phyloP scores from a whole-genome alignment of 2,113 vertebrate genomes.

The Atrichornis clamosus region DNA sequence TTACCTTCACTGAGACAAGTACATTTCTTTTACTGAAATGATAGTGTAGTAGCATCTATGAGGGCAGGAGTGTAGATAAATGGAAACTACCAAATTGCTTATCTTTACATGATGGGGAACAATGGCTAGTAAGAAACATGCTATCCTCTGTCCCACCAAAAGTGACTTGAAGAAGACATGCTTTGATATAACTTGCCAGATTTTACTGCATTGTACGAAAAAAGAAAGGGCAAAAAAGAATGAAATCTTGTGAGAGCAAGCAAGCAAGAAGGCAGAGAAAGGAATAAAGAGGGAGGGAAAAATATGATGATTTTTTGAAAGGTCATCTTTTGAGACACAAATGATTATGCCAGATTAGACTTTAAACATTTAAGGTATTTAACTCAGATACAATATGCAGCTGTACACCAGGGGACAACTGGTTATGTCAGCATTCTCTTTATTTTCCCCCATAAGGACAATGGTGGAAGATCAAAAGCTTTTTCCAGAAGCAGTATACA shows the following conservation, averaged over 20 bases:
- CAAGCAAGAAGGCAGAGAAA: fast-evolving
- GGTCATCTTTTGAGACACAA: background rate
- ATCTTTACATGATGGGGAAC: background rate
- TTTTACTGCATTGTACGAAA: background rate
- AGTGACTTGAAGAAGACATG: background rate
- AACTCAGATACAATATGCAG: background rate
- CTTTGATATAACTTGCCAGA: background rate
- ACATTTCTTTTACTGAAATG: background rate
- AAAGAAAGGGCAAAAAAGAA: background rate
- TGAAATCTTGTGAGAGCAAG: background rate
- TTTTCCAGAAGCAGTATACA: background rate
- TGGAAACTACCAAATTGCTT: background rate
- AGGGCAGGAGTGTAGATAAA: background rate
- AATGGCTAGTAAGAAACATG: background rate
- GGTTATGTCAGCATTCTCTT: background rate
- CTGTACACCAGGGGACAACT: background rate
- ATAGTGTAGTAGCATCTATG: background rate
- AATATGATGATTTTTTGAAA: background rate
- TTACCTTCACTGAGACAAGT: background rate
- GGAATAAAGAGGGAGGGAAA: background rate
- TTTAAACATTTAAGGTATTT: background rate
- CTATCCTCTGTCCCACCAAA: background rate
- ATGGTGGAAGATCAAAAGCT: background rate
- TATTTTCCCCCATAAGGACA: background rate
- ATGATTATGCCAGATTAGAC: background rate